Evolutionary conservation across 2,888 invertebrate genomes (phyloP).

Genomic region (Apodemia mormo): DNA sequence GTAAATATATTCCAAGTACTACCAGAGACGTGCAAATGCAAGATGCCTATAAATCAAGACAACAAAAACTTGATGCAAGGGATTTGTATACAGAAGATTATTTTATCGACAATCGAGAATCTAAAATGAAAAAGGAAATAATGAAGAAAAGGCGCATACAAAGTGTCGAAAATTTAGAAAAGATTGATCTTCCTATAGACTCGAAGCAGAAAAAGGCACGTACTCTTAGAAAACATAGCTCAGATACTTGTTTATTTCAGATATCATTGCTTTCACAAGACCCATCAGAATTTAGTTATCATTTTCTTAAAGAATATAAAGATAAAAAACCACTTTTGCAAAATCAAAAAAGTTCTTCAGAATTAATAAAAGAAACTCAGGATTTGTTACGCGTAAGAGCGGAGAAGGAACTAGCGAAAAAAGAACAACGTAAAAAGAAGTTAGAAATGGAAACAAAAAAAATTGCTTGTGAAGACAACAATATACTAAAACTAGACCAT

Average conservation of each 20-base stretch:
- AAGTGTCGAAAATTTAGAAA: background rate
- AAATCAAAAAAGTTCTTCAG: conserved; percentile 48
- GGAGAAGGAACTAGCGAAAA: conserved; percentile 35
- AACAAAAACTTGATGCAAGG: background rate
- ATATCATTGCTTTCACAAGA: conserved; percentile 28
- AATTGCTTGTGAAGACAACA: conserved; percentile 20
- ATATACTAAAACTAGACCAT: conserved; percentile 15
- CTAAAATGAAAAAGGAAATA: background rate
- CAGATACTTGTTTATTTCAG: conserved; percentile 37
- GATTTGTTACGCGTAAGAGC: conserved; percentile 44
- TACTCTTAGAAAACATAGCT: conserved; percentile 32
- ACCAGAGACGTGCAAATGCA: background rate
- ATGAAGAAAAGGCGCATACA: background rate
- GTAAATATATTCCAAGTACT: background rate
- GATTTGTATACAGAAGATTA: background rate
- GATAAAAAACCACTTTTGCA: conserved; percentile 28
- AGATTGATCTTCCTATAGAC: background rate
- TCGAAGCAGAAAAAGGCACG: background rate
- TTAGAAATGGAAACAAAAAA: conserved; percentile 26
- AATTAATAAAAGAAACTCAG: conserved; percentile 52
- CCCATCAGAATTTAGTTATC: conserved; percentile 46
- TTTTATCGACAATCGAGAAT: background rate
- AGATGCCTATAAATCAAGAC: background rate
- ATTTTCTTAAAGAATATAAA: conserved; percentile 47
- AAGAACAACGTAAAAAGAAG: conserved; percentile 28